Percentiles rank a stretch among this genome's conserved stretches.
Conservation (phyloP, 2,888 invertebrate genomes). For the Agriopis leucophaearia region DNA sequence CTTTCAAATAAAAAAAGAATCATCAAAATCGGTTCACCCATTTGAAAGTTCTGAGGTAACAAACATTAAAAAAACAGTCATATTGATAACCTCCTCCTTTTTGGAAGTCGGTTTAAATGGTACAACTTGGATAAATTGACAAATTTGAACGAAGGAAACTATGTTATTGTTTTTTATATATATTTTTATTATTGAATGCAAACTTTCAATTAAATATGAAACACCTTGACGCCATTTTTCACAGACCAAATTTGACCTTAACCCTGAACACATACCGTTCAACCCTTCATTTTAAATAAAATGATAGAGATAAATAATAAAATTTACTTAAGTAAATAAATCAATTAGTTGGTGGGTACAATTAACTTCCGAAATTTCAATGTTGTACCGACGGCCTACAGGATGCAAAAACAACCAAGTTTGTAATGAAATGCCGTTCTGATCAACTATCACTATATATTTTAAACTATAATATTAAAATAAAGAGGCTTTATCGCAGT, state of each 20-base stretch:
- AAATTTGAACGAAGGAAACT: too few relatives aligned
- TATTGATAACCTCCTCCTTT: too few relatives aligned
- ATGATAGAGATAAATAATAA: neutral
- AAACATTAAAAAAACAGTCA: too few relatives aligned
- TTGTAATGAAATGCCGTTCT: neutral
- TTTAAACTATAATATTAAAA: neutral
- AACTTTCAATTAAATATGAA: neutral
- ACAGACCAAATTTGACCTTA: neutral
- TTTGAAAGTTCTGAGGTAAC: too few relatives aligned
- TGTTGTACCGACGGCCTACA: neutral
- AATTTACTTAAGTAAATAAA: neutral
- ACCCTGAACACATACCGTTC: neutral
- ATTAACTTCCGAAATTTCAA: conserved; percentile 4
- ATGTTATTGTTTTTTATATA: too few relatives aligned
- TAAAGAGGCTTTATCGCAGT: neutral
- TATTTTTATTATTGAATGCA: neutral
- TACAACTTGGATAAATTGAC: too few relatives aligned
- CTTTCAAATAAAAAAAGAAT: too few relatives aligned
- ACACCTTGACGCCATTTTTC: conserved; percentile 4
- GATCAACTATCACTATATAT: neutral
- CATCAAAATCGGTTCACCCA: too few relatives aligned
- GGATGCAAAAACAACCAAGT: neutral
- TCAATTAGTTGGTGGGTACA: neutral
- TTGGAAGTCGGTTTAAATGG: too few relatives aligned
- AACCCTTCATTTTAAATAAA: neutral